Conservation (phyloP, 2,888 invertebrate genomes). For the Artemia sinica region DNA sequence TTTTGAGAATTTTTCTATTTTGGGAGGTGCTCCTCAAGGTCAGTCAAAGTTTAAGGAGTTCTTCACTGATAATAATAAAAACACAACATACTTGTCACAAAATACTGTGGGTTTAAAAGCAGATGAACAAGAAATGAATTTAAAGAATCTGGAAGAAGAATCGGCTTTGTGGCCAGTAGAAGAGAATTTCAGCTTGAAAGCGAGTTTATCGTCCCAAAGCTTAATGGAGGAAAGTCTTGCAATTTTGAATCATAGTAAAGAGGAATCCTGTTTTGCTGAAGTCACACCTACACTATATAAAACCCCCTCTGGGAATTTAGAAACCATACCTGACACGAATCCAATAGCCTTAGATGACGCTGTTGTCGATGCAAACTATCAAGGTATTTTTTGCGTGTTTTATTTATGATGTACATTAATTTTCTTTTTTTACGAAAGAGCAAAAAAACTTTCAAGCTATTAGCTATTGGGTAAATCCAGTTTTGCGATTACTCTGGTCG, state of each 20-base stretch:
- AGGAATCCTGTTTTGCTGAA: conserved; percentile 44
- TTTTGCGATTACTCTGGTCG: too few relatives aligned
- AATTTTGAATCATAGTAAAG: conserved; percentile 41
- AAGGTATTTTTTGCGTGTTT: too few relatives aligned
- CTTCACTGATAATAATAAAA: neutral
- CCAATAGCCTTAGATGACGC: neutral
- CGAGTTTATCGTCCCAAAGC: conserved; percentile 5
- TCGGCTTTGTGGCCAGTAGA: neutral
- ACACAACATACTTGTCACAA: neutral
- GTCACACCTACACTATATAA: conserved; percentile 33
- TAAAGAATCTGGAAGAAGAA: neutral
- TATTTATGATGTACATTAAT: too few relatives aligned
- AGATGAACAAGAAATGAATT: neutral
- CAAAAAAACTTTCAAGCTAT: too few relatives aligned
- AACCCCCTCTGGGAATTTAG: neutral
- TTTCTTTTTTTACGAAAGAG: too few relatives aligned
- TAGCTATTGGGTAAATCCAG: too few relatives aligned
- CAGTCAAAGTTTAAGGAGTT: neutral
- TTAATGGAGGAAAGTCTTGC: conserved; percentile 17
- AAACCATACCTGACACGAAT: conserved; percentile 11
- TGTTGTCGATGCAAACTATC: conserved; percentile 27
- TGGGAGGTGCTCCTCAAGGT: neutral
- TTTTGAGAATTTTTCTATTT: neutral
- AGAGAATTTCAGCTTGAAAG: neutral
- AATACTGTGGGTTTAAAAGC: neutral